phyloP scores from a whole-genome alignment of 2,888 invertebrate genomes.

The Brachyopa scutellaris region DNA sequence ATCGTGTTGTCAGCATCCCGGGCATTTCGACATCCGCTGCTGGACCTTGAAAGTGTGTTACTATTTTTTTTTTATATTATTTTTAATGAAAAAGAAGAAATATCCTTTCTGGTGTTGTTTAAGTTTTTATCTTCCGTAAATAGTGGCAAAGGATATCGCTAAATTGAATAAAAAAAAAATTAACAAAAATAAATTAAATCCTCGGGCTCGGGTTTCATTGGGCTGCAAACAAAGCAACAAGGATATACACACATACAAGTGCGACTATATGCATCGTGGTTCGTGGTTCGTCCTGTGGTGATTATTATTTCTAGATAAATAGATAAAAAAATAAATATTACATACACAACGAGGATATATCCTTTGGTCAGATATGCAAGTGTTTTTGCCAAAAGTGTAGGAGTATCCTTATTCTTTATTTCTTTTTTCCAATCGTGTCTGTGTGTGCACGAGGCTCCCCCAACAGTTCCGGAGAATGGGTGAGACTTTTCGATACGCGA shows the following conservation, averaged over 20 bases:
- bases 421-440: neutral
- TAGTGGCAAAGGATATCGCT: too few species aligned
- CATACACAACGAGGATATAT: constrained; percentile 9
- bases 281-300: constrained; percentile 36
- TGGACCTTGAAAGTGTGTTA: constrained; percentile 57
- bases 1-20: constrained; percentile 80
- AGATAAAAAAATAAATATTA: constrained; percentile 19
- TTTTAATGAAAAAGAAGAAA: neutral
- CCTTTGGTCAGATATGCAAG: constrained; percentile 31
- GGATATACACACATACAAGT: constrained; percentile 24
- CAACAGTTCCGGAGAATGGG: constrained; percentile 45
- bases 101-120: neutral
- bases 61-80: neutral
- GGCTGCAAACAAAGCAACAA: constrained; percentile 49
- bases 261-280: neutral
- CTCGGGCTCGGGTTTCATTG: neutral
- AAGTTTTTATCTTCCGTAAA: neutral
- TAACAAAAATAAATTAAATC: neutral
- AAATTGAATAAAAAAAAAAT: neutral
- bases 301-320: constrained; percentile 50
- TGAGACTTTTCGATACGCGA: constrained; percentile 65
- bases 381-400: constrained; percentile 15
- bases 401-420: neutral
- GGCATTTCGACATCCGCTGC: constrained; percentile 73
- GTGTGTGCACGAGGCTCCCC: constrained; percentile 24